phyloP scores from a whole-genome alignment of 2,113 vertebrate genomes.

The Noturus placidus region DNA sequence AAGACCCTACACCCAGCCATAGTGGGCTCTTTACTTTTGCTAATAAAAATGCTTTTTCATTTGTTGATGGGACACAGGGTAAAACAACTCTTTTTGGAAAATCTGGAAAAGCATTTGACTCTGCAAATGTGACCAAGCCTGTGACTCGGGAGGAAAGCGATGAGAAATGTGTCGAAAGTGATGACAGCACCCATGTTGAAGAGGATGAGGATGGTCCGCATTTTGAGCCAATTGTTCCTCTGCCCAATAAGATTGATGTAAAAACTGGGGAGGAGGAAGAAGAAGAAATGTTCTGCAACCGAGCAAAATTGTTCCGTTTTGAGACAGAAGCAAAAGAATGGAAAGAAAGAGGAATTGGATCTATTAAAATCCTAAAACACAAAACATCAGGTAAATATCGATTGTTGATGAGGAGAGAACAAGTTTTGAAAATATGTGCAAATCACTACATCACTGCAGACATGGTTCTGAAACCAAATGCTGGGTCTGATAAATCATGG shows the following conservation, averaged over 20 bases:
- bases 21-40: constrained; percentile 80
- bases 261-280: constrained; percentile 98
- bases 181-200: constrained; percentile 83
- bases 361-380: constrained; percentile 94
- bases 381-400: constrained; percentile 88
- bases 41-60: constrained; percentile 73
- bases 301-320: constrained; percentile 93
- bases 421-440: constrained; percentile 96
- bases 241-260: constrained; percentile 95
- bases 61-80: constrained; percentile 70
- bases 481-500: constrained; percentile 92
- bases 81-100: constrained; percentile 75
- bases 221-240: constrained; percentile 96
- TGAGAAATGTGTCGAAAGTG: constrained; percentile 76
- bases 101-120: constrained; percentile 73
- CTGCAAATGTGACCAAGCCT: constrained; percentile 71
- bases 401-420: constrained; percentile 94
- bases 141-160: constrained; percentile 68
- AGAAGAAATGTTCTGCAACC: constrained; percentile 92
- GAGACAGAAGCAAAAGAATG: constrained; percentile 91
- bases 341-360: constrained; percentile 95
- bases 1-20: constrained; percentile 65
- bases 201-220: constrained; percentile 97
- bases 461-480: constrained; percentile 88
- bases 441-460: constrained; percentile 95